Conservation (phyloP, 64 coral and sea anemone genomes). For the Actinia tenebrosa region DNA sequence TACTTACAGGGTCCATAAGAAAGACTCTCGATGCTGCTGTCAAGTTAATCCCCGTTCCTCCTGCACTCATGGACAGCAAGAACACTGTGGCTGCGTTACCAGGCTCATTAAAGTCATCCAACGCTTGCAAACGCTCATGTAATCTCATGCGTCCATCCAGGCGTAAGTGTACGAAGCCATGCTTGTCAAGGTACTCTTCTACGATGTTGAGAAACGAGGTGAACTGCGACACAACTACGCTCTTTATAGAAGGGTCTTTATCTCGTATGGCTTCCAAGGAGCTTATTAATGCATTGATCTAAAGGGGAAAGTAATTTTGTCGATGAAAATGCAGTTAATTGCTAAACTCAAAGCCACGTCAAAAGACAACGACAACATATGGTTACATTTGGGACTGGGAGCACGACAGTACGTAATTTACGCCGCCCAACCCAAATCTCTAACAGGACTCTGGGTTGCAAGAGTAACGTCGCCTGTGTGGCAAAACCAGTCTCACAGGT, state of each 20-base stretch:
- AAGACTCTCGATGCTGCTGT: slow-evolving; percentile 77
- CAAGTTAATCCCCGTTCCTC: slow-evolving; percentile 74
- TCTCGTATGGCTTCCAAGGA: slow-evolving; percentile 65
- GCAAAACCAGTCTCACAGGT: too few relatives aligned
- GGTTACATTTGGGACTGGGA: too few relatives aligned
- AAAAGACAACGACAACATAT: too few relatives aligned
- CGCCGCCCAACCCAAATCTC: too few relatives aligned
- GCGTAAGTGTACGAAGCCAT: slow-evolving; percentile 45
- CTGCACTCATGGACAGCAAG: slow-evolving; percentile 70
- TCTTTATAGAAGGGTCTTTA: slow-evolving; percentile 64
- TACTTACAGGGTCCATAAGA: slow-evolving; percentile 81
- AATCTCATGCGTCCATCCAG: slow-evolving; percentile 77
- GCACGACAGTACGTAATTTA: too few relatives aligned
- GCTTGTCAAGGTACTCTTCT: slow-evolving; percentile 44
- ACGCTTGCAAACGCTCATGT: slow-evolving; percentile 50
- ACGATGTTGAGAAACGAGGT: slow-evolving; percentile 83
- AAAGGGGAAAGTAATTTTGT: neutral
- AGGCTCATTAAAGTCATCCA: slow-evolving; percentile 51
- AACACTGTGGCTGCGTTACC: slow-evolving; percentile 54
- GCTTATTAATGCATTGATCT: slow-evolving; percentile 63
- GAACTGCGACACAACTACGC: slow-evolving; percentile 85
- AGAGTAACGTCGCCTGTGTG: too few relatives aligned
- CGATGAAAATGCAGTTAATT: neutral
- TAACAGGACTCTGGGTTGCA: too few relatives aligned
- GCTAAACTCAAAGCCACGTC: neutral